Percentiles rank a stretch among this genome's conserved stretches.
These are phyloP conservation scores for Zoanthus gigantus DNA, from an alignment of 92 coral and sea anemone species.

Conservation along the genomic window DNA sequence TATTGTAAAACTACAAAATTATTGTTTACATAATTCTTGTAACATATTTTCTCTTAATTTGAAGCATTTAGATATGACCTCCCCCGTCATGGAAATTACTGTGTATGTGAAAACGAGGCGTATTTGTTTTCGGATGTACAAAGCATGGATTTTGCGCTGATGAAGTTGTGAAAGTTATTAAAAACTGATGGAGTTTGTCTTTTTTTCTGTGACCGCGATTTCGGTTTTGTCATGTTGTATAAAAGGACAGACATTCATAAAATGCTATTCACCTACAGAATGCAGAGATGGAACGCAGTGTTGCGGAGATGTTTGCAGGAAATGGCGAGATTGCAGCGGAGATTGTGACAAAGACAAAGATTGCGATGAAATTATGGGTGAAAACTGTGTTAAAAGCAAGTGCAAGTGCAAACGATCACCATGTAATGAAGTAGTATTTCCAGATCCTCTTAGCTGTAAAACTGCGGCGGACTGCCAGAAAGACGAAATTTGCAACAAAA, in stretches of 20 bases:
- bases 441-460: slow-evolving; percentile 9
- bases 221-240: slow-evolving; percentile 14
- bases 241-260: slow-evolving; percentile 14
- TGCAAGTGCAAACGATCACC: slow-evolving; percentile 14
- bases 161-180: not conserved
- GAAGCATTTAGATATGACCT: too few relatives aligned
- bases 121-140: not conserved
- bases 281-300: slow-evolving; percentile 8
- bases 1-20: too few relatives aligned
- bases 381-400: slow-evolving; percentile 9
- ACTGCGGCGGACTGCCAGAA: slow-evolving; percentile 21
- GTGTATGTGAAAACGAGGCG: not conserved
- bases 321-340: slow-evolving; percentile 32
- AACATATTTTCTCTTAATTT: too few relatives aligned
- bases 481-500: slow-evolving; percentile 28
- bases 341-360: slow-evolving; percentile 4
- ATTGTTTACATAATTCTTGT: too few relatives aligned
- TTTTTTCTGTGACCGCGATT: slow-evolving; percentile 2
- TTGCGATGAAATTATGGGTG: slow-evolving; percentile 23
- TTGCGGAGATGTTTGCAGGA: slow-evolving; percentile 39
- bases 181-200: slow-evolving; percentile 6
- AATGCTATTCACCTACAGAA: not conserved
- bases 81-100: not conserved
- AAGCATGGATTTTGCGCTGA: not conserved
- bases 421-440: slow-evolving; percentile 19